Base-by-base conservation (phyloP, 2,797 vertebrate genomes). In the Lepidocolaptes lacrymiger region DNA sequence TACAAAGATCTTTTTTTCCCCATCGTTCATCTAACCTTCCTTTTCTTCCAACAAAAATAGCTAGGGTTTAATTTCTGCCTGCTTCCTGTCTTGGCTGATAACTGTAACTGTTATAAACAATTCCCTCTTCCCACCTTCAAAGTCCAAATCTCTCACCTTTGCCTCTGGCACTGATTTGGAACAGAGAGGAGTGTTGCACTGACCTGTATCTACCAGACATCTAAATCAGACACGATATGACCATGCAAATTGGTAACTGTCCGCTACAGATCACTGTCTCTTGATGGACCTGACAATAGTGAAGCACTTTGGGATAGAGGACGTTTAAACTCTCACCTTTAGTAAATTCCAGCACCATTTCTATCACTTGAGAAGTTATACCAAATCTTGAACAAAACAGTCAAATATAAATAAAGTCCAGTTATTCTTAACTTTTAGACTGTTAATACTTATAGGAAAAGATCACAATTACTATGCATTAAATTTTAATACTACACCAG, bases 111-210 rank as follows among this genome's bases (percentile, higher is more conserved):
- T 62, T 75, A 41, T 6, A 34, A 64, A 10, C 4, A 36, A 28
- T 30, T 18, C 46, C 4, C 12, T 48, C 23, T 81, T 85, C 63
- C 44, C 14, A 27, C 9, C 20, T 73, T 73, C 37, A 6, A 58
- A 66, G 49, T 32, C 39, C 30, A 51, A 44, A 66, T 62, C 39
- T 52, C 24, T 66, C 39, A 19, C 39, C 8, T 58, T 86, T 0
- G 0, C 9, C 43, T 54, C 36, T 84, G 52, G 22, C 0, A 0
- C 17, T 51, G 61, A 39, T 22, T 52, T 23, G 49, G 22, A 88
- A 7, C 7, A n/a, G 41, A 17, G 9, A 64, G 13, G 23, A 56
- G 14, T 10, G 8, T 34, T 49, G 28, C 58, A 37, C 17, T 71
- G 71, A 18, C 37, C 48, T 74, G 22, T 46, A 19, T 36, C 54